A percentile compares a stretch with the other conserved stretches of the same genome.
Conservation (phyloP, 2,888 invertebrate genomes). For the Chalcosyrphus nemorum region DNA sequence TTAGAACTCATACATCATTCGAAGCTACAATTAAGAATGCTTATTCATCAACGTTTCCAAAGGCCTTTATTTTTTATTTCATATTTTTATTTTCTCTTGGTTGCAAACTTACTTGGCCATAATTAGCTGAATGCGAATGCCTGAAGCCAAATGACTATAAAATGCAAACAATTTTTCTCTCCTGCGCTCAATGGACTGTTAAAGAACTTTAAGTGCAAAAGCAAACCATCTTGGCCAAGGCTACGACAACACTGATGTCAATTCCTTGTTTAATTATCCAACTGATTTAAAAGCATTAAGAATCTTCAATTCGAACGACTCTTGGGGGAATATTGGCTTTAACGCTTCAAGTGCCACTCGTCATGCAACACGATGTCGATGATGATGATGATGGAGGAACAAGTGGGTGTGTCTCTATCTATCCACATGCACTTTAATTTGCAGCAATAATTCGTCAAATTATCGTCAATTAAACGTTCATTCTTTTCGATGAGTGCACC, state of each 20-base stretch:
- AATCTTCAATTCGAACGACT: slow-evolving; percentile 13
- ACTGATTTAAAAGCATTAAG: slow-evolving; percentile 41
- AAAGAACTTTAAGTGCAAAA: background rate
- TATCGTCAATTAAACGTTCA: slow-evolving; percentile 45
- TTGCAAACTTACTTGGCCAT: slow-evolving; percentile 38
- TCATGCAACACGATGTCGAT: background rate
- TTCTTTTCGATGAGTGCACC: slow-evolving; percentile 31
- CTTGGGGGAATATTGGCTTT: background rate
- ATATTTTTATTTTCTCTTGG: background rate
- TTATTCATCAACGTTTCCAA: background rate
- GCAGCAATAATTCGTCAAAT: slow-evolving; percentile 37
- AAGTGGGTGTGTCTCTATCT: background rate
- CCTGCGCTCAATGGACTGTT: background rate
- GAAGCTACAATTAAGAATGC: background rate
- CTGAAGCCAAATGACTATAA: slow-evolving; percentile 17
- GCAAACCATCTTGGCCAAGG: background rate
- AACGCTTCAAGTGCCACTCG: background rate
- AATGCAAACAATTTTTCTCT: slow-evolving; percentile 11
- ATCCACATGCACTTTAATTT: background rate
- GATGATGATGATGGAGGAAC: background rate
- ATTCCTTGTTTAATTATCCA: slow-evolving; percentile 19
- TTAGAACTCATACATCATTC: no score
- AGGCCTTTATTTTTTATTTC: background rate
- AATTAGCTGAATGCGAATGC: slow-evolving; percentile 43
- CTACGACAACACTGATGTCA: background rate